phyloP scores from a whole-genome alignment of 2,888 invertebrate genomes.

The Maniola hyperantus region DNA sequence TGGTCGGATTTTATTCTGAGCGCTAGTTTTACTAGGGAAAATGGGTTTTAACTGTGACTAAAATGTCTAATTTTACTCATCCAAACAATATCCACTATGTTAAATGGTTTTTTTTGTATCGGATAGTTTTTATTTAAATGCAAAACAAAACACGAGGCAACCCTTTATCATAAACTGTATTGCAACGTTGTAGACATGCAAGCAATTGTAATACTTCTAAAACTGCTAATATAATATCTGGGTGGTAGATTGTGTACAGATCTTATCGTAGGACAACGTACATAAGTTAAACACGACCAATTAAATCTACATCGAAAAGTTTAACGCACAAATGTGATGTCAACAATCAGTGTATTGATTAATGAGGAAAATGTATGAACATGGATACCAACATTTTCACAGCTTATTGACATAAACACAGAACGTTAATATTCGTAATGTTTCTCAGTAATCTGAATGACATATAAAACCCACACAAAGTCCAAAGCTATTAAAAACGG shows the following conservation, averaged over 20 bases:
- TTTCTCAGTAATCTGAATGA: background rate
- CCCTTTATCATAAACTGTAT: background rate
- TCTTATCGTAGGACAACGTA: slow-evolving; percentile 1
- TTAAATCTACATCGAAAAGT: background rate
- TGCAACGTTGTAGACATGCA: slow-evolving; percentile 27
- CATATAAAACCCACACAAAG: slow-evolving; percentile 13
- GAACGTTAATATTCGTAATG: background rate
- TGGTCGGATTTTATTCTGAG: no score
- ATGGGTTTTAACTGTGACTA: no score
- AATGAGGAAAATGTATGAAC: slow-evolving; percentile 11
- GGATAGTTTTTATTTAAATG: no score
- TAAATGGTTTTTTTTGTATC: no score
- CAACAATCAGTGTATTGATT: background rate
- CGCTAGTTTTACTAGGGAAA: no score
- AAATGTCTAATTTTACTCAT: no score
- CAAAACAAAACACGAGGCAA: background rate
- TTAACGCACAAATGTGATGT: slow-evolving; percentile 15
- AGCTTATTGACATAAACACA: background rate
- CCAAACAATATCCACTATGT: no score
- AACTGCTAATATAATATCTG: slow-evolving; percentile 20
- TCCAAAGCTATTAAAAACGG: slow-evolving; percentile 14
- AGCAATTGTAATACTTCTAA: slow-evolving; percentile 23
- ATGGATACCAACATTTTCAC: slow-evolving; percentile 11
- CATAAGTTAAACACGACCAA: slow-evolving; percentile 3
- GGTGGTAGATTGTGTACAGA: slow-evolving; percentile 32